Percentiles rank a stretch among this genome's conserved stretches.
Evolutionary conservation across 2,888 invertebrate genomes (phyloP).

Genomic region (Octonoba sinensis): DNA sequence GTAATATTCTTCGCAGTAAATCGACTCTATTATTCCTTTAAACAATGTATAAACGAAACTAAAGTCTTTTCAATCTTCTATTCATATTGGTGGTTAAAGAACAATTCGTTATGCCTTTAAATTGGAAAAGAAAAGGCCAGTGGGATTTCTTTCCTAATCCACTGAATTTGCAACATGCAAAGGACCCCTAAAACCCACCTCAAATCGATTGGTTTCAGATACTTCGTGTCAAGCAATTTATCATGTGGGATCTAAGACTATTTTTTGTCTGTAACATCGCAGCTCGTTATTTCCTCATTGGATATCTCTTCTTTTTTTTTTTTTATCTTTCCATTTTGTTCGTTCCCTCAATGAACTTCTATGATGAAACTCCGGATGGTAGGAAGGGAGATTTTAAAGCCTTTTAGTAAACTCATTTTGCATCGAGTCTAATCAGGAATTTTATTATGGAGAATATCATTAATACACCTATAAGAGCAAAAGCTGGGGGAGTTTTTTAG

Average conservation of each 20-base stretch:
- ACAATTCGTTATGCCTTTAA: too few species aligned
- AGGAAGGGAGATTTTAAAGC: constrained; percentile 34
- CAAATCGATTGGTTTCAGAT: constrained; percentile 24
- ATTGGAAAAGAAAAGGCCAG: too few species aligned
- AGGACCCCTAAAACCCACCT: not conserved
- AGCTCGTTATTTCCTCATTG: constrained; percentile 17
- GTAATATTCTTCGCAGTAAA: too few species aligned
- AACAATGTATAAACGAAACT: too few species aligned
- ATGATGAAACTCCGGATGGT: constrained; percentile 10
- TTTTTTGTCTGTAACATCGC: constrained; percentile 17
- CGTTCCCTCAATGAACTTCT: not conserved
- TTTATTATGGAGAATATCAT: constrained; percentile 55
- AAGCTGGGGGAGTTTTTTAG: not conserved
- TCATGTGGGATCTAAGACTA: constrained; percentile 27
- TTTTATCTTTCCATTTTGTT: not conserved
- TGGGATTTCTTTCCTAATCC: not conserved
- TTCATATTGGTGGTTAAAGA: too few species aligned
- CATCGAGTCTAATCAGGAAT: constrained; percentile 40
- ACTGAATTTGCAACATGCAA: constrained; percentile 6
- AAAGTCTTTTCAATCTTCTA: too few species aligned
- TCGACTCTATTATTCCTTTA: too few species aligned
- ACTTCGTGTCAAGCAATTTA: constrained; percentile 37
- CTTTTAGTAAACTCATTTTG: constrained; percentile 54
- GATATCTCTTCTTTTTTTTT: not conserved
- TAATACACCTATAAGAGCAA: constrained; percentile 37